These are phyloP conservation scores for Canis aureus DNA, from an alignment of 2,113 vertebrate genomes.

Conservation along the genomic window DNA sequence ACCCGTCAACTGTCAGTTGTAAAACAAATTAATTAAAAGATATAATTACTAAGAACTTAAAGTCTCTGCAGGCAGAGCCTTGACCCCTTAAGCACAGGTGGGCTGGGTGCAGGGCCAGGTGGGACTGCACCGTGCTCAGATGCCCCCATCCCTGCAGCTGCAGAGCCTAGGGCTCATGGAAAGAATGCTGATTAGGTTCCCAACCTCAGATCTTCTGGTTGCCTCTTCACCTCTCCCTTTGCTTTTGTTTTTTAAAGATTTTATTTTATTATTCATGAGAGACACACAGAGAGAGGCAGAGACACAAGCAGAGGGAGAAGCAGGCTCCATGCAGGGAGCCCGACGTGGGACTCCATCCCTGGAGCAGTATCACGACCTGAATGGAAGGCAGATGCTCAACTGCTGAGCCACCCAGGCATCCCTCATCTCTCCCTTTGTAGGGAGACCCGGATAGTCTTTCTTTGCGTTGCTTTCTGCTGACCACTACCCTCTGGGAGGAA, in stretches of 20 bases:
- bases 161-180: background rate
- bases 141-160: fast-evolving
- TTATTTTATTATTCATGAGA: too few species aligned
- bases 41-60: background rate
- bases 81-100: background rate
- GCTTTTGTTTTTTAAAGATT: too few species aligned
- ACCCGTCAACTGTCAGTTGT: background rate
- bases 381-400: too few species aligned
- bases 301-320: too few species aligned
- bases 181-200: background rate
- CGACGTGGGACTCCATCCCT: too few species aligned
- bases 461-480: background rate
- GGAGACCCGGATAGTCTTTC: background rate
- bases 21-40: constrained; percentile 1
- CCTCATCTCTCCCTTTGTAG: background rate
- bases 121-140: background rate
- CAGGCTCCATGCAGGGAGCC: too few species aligned
- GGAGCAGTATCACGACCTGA: too few species aligned
- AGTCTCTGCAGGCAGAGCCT: background rate
- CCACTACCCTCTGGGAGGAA: background rate
- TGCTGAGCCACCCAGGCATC: too few species aligned
- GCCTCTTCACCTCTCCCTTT: background rate
- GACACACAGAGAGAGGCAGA: too few species aligned
- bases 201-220: background rate
- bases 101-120: background rate